These are phyloP conservation scores for Molossus alvarezi DNA, from an alignment of 2,797 vertebrate genomes.

Conservation along the genomic window DNA sequence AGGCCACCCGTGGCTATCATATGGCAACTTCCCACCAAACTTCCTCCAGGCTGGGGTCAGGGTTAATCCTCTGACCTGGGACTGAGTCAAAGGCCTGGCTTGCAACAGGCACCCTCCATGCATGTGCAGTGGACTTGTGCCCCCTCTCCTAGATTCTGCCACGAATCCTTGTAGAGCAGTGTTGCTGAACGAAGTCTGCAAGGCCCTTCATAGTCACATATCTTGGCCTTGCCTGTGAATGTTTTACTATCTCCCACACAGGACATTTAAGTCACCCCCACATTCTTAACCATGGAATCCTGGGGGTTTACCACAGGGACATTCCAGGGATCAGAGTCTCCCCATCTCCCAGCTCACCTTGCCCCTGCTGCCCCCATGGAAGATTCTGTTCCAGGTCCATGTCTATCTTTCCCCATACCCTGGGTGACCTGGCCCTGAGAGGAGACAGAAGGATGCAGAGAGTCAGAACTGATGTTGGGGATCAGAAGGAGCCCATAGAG, in stretches of 20 bases:
- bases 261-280: background rate
- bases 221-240: background rate
- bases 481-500: background rate
- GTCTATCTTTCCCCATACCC: background rate
- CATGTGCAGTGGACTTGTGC: background rate
- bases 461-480: background rate
- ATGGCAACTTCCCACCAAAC: background rate
- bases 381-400: background rate
- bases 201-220: background rate
- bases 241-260: background rate
- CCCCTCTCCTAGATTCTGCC: background rate
- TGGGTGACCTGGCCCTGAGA: background rate
- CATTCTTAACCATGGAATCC: background rate
- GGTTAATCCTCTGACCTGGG: background rate
- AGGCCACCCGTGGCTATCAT: background rate
- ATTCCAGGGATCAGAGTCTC: background rate
- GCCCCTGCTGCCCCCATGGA: too few species aligned
- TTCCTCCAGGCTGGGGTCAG: background rate
- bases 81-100: background rate
- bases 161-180: background rate
- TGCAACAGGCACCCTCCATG: background rate
- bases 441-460: background rate
- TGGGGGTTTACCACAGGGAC: background rate
- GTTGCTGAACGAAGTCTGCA: background rate
- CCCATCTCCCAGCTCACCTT: background rate